Base-by-base conservation (phyloP, 64 coral and sea anemone species). In the Stylophora pistillata region DNA sequence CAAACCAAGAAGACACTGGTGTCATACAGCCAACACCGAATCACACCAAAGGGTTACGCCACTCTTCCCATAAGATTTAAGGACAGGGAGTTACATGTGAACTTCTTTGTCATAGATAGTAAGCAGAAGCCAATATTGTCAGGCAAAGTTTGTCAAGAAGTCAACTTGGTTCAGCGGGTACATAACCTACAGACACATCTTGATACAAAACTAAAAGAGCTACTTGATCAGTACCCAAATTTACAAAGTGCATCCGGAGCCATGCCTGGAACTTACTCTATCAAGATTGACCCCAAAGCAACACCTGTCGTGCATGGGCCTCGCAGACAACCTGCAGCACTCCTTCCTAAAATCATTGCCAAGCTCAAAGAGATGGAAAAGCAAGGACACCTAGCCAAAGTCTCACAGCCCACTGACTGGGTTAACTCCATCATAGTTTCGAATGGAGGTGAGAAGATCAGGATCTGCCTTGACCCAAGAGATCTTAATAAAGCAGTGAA, bases 11-110 rank as follows among this genome's bases (percentile, higher is more conserved):
- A n/a, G n/a, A n/a, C n/a, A n/a, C n/a, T n/a, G n/a, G n/a, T n/a
- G n/a, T n/a, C n/a, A n/a, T 93, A 85, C 61, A 88, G 86, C 16
- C 78, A 82, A 16, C 78, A 94, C 54, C 71, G 71, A 32, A 89
- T 77, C 10, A 55, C 58, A 27, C 81, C 80, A 16, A 60, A 18
- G 20, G 79, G 89, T 37, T 89, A 63, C 15, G 47, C 32, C 16
- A 61, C 34, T 16, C 65, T 87, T 5, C 47, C 54, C 21, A 56
- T 82, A 30, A 52, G 47, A 61, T 37, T 56, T 32, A 88, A 74
- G 57, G 21, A 88, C 25, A 74, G 27, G 13, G 17, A 55, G 17
- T 60, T 16, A 72, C 20, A 56, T 32, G 55, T 88, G 13, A 84
- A 88, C 21, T 82, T 85, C 72, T 94, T 70, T 74, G 59, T 86